Evolutionary conservation across 2,113 vertebrate genomes (phyloP), one percentile per base, ranked within the genome.

Genomic region (Mastomys coucha): DNA sequence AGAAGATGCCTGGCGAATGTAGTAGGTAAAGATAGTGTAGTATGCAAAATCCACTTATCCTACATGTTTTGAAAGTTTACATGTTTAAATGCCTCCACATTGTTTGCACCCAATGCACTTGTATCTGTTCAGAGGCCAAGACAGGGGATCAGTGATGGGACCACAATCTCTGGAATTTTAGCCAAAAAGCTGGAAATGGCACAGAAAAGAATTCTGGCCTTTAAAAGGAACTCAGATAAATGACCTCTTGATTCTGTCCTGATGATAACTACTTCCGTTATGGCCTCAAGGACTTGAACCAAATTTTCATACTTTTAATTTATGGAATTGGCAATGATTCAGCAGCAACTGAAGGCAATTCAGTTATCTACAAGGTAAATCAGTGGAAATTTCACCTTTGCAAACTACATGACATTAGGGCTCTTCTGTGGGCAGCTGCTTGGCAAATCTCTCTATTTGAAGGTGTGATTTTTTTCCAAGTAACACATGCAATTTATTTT

Each of bases 401-500:
- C 24, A 58, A 92, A n/a, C 10, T 20, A 87, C 31, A 20, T 20
- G 20, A 42, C 45, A 69, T 45, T 69, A 31, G 42, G 31, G 11
- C 6, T 26, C 6, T 26, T 17, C 39, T 42, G 13, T 84, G 56
- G 28, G 14, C 24, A 63, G 24, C 20, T 2, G 22, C n/a, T 82
- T 39, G 4, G 1, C 20, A 58, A 82, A 13, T 7, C 53, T 82
- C 22, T 7, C 56, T 16, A 7, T 26, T 56, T 82, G 22, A 60
- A 82, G 80, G 13, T 60, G 19, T 82, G 33, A 13, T n/a, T 58
- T 84, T 22, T 69, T 33, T 11, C 89, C 92, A 97, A 87, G 81
- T 84, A 80, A 91, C 7, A 67, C 28, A 67, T 12, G 28, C 63
- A 51, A 91, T 91, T 89, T 81, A 45, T 63, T 96, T 91, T 85